Percentiles rank a stretch among this genome's conserved stretches.
Evolutionary conservation across 2,113 vertebrate genomes (phyloP).

Genomic region (Microcebus tavaratra): DNA sequence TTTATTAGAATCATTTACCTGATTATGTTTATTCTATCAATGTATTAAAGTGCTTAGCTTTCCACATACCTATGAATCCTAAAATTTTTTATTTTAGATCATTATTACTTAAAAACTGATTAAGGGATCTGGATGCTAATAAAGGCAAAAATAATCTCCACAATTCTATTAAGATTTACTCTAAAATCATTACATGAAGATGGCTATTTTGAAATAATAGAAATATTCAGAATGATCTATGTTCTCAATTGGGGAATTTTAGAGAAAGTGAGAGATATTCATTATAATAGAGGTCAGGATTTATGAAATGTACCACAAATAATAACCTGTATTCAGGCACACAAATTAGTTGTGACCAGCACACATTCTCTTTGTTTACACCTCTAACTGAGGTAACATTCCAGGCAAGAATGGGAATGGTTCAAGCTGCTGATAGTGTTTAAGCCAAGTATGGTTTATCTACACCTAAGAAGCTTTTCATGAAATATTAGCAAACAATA

Average conservation of each 20-base stretch:
- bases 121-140: background rate
- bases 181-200: background rate
- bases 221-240: background rate
- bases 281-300: background rate
- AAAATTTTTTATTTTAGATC: background rate
- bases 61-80: background rate
- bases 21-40: background rate
- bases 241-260: background rate
- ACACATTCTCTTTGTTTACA: background rate
- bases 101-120: background rate
- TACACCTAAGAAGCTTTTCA: background rate
- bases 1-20: constrained; percentile 43
- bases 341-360: background rate
- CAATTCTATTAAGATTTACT: background rate
- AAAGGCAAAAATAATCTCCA: background rate
- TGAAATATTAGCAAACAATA: background rate
- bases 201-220: background rate
- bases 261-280: background rate
- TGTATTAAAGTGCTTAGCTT: background rate
- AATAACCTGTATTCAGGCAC: background rate
- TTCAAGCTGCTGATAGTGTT: background rate
- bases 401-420: background rate
- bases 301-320: constrained; percentile 3
- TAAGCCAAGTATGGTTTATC: background rate
- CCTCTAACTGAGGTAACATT: background rate